These are phyloP conservation scores for Tadarida brasiliensis DNA, from an alignment of 2,797 vertebrate genomes.

Conservation along the genomic window DNA sequence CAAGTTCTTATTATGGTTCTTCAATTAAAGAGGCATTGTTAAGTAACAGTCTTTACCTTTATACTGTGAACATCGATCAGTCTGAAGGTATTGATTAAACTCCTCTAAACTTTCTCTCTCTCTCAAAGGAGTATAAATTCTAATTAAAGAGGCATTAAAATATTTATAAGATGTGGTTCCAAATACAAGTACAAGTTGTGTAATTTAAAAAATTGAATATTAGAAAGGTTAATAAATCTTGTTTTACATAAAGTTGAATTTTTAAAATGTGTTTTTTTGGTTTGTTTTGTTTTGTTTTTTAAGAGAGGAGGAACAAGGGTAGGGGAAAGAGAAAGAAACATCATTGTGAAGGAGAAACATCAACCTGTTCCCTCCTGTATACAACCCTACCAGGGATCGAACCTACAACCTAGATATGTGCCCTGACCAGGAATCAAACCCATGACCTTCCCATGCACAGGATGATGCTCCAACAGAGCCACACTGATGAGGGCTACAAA, in stretches of 20 bases:
- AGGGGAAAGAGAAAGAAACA: neutral
- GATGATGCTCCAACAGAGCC: neutral
- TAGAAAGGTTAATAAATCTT: neutral
- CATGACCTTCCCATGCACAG: neutral
- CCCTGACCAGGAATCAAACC: neutral
- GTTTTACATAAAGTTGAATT: conserved; percentile 10
- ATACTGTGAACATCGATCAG: neutral
- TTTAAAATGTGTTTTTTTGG: neutral
- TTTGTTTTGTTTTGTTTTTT: neutral
- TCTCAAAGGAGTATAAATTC: conserved; percentile 17
- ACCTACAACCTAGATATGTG: neutral
- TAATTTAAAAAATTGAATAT: neutral
- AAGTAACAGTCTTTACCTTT: neutral
- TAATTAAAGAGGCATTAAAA: conserved; percentile 11
- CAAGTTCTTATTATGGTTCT: neutral
- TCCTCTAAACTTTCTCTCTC: neutral
- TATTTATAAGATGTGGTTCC: neutral
- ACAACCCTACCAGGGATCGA: too few relatives aligned
- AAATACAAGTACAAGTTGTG: neutral
- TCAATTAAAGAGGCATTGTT: neutral
- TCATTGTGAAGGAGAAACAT: neutral
- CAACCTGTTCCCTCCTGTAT: too few relatives aligned
- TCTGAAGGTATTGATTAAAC: neutral
- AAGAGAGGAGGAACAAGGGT: neutral
- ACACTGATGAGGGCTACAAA: neutral